Evolutionary conservation across 2,888 invertebrate genomes (phyloP), one percentile per base, ranked within the genome.

Genomic region (Erebia aethiops): DNA sequence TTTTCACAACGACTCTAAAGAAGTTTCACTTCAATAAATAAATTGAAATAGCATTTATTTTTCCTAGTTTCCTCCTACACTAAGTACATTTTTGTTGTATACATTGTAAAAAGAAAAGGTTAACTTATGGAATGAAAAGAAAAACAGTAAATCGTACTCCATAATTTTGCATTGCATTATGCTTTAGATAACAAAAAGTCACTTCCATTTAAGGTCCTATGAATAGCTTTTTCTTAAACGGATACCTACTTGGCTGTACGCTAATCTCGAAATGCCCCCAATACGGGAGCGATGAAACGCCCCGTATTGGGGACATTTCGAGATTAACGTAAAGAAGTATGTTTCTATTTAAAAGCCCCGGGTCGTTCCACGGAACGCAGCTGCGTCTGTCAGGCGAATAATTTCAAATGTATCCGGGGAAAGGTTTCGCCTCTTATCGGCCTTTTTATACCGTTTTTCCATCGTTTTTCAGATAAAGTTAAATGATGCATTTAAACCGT

Each of bases 331-430:
- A 83, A 85, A 85, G 82, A 86, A 86, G 84, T 82, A 84, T 88
- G 87, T 90, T 85, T 88, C 88, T 85, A 86, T 87, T 90, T 88
- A 86, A 89, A 86, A 85, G 82, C 82, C 54, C 79, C 79, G 80
- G 79, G 82, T 83, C 84, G 79, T 80, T 71, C 69, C 74, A 68
- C 60, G 65, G 72, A 57, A 71, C 72, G 70, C 87, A 85, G 85
- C 88, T 88, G 90, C 77, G 81, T 78, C 79, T 86, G 87, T 84
- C 86, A 84, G 79, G 72, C 81, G 82, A 73, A 73, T 76, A 74
- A 84, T 87, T 85, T 81, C 63, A 66, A 67, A 71, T 74, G 68
- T 71, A 60, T 60, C 64, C 16, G 52, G 65, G 61, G 63, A 52
- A 64, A 66, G 70, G 70, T 66, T 70, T 66, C 49, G 67, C 66